Evolutionary conservation across 2,888 invertebrate genomes (phyloP).

Genomic region (Sialis lutaria): DNA sequence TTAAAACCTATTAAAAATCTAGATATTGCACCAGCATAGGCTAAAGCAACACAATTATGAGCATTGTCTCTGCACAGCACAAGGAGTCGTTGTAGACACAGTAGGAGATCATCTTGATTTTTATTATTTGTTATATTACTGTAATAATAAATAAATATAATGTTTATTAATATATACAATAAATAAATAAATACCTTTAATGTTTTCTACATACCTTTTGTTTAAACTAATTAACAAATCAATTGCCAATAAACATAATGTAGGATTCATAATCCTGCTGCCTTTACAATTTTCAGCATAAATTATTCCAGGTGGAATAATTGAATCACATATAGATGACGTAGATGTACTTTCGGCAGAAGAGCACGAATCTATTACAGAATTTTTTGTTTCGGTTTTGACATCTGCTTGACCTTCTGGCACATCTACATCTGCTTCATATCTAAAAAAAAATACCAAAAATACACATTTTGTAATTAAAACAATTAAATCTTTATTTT

Average conservation of each 20-base stretch:
- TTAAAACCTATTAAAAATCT: constrained; percentile 24
- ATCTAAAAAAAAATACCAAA: constrained; percentile 3
- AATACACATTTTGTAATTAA: neutral
- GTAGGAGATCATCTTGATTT: neutral
- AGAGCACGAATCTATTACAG: constrained; percentile 3
- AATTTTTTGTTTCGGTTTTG: neutral
- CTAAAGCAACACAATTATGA: constrained; percentile 24
- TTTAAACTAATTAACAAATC: constrained; percentile 38
- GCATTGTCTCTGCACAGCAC: constrained; percentile 24
- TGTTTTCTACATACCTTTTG: constrained; percentile 25
- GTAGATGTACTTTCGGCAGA: constrained; percentile 1
- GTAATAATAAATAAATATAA: constrained; percentile 1
- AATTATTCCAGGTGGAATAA: neutral
- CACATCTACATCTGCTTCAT: constrained; percentile 41
- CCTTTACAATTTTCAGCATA: constrained; percentile 5
- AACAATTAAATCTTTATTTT: neutral
- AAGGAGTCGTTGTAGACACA: constrained; percentile 19
- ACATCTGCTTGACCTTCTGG: neutral
- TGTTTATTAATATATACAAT: neutral
- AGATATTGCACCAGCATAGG: constrained; percentile 22
- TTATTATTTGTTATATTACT: constrained; percentile 2
- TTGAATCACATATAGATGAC: constrained; percentile 1
- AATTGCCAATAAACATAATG: constrained; percentile 38
- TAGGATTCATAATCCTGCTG: constrained; percentile 28
- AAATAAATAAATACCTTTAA: constrained; percentile 1